A percentile compares a stretch with the other conserved stretches of the same genome.
These are phyloP conservation scores for Epiperipatus broadwayi DNA, from an alignment of 2,888 invertebrate species.

Conservation along the genomic window DNA sequence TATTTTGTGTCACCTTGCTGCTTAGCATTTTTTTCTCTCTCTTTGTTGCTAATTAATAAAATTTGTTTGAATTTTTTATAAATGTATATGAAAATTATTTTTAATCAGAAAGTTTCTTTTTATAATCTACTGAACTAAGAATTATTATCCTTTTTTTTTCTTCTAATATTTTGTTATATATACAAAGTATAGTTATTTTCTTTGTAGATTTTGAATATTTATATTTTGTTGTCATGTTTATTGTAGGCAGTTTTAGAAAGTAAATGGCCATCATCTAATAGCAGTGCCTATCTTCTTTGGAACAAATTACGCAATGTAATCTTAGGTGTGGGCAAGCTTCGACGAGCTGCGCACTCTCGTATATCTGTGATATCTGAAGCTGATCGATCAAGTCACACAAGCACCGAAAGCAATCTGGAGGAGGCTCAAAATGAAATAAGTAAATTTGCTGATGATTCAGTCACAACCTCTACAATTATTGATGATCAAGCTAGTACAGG, in stretches of 20 bases:
- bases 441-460: constrained; percentile 17
- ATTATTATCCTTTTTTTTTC: too few species aligned
- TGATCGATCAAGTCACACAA: constrained; percentile 20
- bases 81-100: too few species aligned
- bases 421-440: constrained; percentile 19
- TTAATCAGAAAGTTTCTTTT: too few species aligned
- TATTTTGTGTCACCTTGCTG: too few species aligned
- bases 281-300: constrained; percentile 71
- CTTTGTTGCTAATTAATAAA: too few species aligned
- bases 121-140: too few species aligned
- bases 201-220: background rate
- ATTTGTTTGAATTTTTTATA: too few species aligned
- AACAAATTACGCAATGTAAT: constrained; percentile 80
- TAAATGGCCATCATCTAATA: constrained; percentile 63
- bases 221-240: too few species aligned
- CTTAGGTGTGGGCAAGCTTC: constrained; percentile 69
- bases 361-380: constrained; percentile 14
- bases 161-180: too few species aligned
- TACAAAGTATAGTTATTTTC: too few species aligned
- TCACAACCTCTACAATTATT: constrained; percentile 16
- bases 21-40: too few species aligned
- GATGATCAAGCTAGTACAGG: constrained; percentile 21
- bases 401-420: constrained; percentile 25
- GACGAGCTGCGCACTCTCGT: constrained; percentile 40
- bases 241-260: constrained; percentile 60